Evolutionary conservation across 1,140 invertebrate genomes (phyloP).

Genomic region (Liolophura sinensis): DNA sequence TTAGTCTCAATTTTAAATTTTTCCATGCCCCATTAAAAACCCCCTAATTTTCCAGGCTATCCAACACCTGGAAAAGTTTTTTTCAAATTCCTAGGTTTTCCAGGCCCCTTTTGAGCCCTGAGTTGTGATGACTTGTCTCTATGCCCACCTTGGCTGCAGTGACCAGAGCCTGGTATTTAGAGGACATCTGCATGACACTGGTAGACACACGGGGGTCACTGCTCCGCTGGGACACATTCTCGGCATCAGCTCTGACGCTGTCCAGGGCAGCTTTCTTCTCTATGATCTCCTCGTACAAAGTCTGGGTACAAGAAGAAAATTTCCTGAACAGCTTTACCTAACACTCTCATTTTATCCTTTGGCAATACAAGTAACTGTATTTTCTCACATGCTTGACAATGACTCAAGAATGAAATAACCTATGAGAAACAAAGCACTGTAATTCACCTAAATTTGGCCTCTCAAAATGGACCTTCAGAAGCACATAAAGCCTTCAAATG

Average conservation of each 20-base stretch:
- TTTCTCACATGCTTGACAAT: background rate
- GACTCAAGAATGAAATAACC: background rate
- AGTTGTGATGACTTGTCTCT: no score
- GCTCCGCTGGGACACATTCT: conserved; percentile 86
- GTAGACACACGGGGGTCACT: conserved; percentile 92
- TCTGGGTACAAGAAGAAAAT: conserved; percentile 42
- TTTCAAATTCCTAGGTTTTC: no score
- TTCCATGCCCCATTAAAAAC: no score
- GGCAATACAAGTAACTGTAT: background rate
- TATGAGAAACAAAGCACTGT: no score
- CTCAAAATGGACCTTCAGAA: no score
- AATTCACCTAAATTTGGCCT: no score
- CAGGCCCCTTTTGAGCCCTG: no score
- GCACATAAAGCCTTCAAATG: no score
- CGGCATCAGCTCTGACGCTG: conserved; percentile 87
- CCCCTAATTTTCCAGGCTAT: no score
- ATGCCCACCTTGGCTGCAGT: conserved; percentile 77
- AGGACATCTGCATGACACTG: conserved; percentile 89
- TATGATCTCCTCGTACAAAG: conserved; percentile 85
- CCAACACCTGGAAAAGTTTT: no score
- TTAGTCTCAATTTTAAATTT: no score
- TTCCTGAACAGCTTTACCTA: background rate
- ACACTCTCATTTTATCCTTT: background rate
- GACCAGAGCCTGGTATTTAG: conserved; percentile 90
- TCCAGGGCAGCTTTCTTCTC: conserved; percentile 93